A percentile compares a stretch with the other conserved stretches of the same genome.
Evolutionary conservation across 2,888 invertebrate species (phyloP).

Genomic region (Drymonia ruficornis): DNA sequence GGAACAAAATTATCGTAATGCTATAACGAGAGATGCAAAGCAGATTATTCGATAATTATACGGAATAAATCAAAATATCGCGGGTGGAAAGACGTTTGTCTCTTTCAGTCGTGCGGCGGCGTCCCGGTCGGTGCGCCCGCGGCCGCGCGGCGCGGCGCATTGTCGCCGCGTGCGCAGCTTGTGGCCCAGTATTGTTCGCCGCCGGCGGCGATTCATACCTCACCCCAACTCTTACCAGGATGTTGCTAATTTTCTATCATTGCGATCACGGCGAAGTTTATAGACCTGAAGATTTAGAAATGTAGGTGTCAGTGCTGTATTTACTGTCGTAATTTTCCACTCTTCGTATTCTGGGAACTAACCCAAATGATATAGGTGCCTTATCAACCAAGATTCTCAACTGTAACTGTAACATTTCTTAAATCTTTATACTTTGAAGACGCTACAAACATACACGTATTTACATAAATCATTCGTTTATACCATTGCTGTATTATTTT

Average conservation of each 20-base stretch:
- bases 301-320: constrained; percentile 79
- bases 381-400: too few species aligned
- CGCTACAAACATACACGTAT: too few species aligned
- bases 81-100: constrained; percentile 56
- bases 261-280: constrained; percentile 77
- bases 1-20: constrained; percentile 82
- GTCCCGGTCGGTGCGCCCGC: constrained; percentile 58
- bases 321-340: constrained; percentile 59
- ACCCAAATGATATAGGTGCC: too few species aligned
- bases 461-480: too few species aligned
- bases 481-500: too few species aligned
- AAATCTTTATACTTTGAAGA: too few species aligned
- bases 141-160: constrained; percentile 49
- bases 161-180: constrained; percentile 64
- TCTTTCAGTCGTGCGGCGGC: constrained; percentile 46
- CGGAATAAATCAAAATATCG: constrained; percentile 80
- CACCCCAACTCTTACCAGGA: constrained; percentile 79
- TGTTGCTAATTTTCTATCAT: constrained; percentile 84
- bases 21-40: constrained; percentile 83
- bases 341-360: background rate
- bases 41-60: constrained; percentile 83
- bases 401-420: too few species aligned
- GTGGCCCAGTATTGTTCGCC: constrained; percentile 66
- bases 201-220: constrained; percentile 77
- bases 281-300: constrained; percentile 76